Conservation (phyloP, 1,140 invertebrate genomes). For the Platyura marginata region DNA sequence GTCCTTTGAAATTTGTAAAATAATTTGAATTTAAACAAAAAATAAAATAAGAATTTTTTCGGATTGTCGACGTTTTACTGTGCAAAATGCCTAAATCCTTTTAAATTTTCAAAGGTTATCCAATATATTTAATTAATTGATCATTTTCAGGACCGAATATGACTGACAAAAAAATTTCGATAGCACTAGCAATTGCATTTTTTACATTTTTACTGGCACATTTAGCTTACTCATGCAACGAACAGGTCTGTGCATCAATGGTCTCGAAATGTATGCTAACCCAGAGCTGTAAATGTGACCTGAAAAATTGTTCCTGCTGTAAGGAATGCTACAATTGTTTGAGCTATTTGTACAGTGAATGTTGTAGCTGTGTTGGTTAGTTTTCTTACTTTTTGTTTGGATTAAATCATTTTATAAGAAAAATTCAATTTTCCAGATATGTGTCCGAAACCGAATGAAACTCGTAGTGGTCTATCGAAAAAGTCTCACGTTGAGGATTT, state of each 20-base stretch:
- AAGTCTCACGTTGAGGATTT: conserved; percentile 80
- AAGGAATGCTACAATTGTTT: conserved; percentile 82
- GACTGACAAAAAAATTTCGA: no score
- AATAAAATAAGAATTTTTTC: no score
- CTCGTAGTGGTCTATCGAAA: conserved; percentile 46
- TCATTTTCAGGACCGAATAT: no score
- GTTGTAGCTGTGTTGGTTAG: conserved; percentile 73
- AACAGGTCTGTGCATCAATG: conserved; percentile 39
- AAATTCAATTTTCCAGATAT: conserved; percentile 44
- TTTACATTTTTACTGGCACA: not conserved
- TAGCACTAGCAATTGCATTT: no score
- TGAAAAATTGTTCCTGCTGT: conserved; percentile 80
- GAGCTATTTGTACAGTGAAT: conserved; percentile 74
- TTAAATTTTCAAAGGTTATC: no score
- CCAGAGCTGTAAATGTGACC: conserved; percentile 85
- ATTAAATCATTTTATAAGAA: not conserved
- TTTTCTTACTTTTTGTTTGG: not conserved
- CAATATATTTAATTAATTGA: no score
- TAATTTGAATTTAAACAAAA: no score
- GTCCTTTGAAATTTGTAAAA: no score
- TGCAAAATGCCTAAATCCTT: no score
- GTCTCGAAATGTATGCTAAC: conserved; percentile 93
- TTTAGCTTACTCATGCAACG: conserved; percentile 15
- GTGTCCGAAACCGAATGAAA: conserved; percentile 70
- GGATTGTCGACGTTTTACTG: no score